phyloP scores from a whole-genome alignment of 2,888 invertebrate genomes.

The Eurytoma californica region DNA sequence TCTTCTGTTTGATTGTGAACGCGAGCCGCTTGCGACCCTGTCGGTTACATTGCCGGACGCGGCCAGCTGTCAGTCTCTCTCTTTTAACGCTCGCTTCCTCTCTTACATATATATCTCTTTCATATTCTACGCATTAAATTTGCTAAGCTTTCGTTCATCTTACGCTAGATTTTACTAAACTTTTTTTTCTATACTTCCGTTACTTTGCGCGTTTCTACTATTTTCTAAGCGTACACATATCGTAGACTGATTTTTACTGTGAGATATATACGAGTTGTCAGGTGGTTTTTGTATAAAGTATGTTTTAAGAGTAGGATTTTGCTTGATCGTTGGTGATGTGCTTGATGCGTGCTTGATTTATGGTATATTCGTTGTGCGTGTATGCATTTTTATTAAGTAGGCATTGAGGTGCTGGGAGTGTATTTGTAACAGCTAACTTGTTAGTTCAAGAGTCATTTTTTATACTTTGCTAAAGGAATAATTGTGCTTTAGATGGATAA shows the following conservation, averaged over 20 bases:
- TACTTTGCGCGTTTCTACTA: constrained; percentile 14
- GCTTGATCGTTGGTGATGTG: constrained; percentile 40
- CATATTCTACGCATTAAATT: constrained; percentile 38
- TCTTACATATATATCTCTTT: constrained; percentile 20
- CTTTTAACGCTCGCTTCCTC: constrained; percentile 28
- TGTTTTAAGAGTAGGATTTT: neutral
- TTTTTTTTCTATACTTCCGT: constrained; percentile 32
- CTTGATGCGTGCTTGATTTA: constrained; percentile 52
- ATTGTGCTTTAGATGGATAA: constrained; percentile 8
- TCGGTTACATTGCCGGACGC: constrained; percentile 38
- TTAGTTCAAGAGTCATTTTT: constrained; percentile 42
- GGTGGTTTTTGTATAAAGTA: constrained; percentile 2
- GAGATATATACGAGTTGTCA: constrained; percentile 5
- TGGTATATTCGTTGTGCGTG: constrained; percentile 46
- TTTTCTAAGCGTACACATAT: constrained; percentile 9
- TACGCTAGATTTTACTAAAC: neutral
- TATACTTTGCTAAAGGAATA: constrained; percentile 24
- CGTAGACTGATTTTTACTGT: neutral
- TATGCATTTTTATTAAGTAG: constrained; percentile 47
- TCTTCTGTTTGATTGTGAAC: constrained; percentile 80
- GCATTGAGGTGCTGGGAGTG: constrained; percentile 48
- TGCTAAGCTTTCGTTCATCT: neutral
- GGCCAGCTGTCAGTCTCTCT: constrained; percentile 40
- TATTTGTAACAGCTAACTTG: constrained; percentile 46
- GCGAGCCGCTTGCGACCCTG: constrained; percentile 80